Conservation (phyloP, 2,797 vertebrate genomes). For the Rhabdomys pumilio region DNA sequence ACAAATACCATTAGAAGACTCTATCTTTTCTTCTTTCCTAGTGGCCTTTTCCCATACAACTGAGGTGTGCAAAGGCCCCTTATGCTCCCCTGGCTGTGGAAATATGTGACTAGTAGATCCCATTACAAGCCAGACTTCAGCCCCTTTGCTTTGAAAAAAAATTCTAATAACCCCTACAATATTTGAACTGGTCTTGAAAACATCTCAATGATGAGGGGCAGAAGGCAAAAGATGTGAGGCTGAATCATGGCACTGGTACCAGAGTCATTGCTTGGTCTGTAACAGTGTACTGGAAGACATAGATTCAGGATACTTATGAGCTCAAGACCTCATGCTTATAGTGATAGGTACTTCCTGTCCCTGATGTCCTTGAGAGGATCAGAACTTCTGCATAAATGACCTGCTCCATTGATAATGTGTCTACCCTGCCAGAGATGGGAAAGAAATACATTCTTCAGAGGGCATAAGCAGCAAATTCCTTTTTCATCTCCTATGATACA, state of each 20-base stretch:
- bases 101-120: neutral
- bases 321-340: neutral
- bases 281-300: neutral
- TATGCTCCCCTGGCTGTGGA: neutral
- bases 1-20: slow-evolving; percentile 5
- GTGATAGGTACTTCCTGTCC: neutral
- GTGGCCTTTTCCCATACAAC: slow-evolving; percentile 20
- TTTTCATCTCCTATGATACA: slow-evolving; percentile 84
- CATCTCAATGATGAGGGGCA: neutral
- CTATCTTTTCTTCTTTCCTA: slow-evolving; percentile 28
- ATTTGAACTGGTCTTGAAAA: slow-evolving; percentile 48
- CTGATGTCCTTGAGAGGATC: slow-evolving; percentile 45
- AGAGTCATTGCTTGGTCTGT: neutral
- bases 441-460: slow-evolving; percentile 75
- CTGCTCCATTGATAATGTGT: slow-evolving; percentile 71
- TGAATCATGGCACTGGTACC: neutral
- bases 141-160: slow-evolving; percentile 7
- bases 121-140: slow-evolving; percentile 1
- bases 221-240: neutral
- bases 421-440: slow-evolving; percentile 62
- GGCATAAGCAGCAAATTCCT: slow-evolving; percentile 81
- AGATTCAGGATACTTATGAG: neutral
- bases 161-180: slow-evolving; percentile 1
- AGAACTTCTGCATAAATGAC: slow-evolving; percentile 59
- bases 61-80: neutral